Evolutionary conservation across 2,888 invertebrate genomes (phyloP).

Genomic region (Noctua comes): DNA sequence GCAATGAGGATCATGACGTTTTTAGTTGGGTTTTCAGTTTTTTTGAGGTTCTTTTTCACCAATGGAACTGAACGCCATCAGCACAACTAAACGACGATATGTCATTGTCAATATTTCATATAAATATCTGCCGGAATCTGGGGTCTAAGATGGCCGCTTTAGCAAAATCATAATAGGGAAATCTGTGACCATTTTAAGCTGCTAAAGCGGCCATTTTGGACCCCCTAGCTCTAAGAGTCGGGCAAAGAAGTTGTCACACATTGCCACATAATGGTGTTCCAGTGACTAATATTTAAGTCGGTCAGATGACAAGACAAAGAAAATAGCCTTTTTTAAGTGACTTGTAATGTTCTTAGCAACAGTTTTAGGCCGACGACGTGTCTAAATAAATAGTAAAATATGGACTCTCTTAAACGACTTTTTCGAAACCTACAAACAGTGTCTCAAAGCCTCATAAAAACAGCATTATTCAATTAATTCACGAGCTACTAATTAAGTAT

Average conservation of each 20-base stretch:
- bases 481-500: not conserved
- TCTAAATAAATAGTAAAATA: not conserved
- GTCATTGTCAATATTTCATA: not conserved
- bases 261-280: no score
- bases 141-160: no score
- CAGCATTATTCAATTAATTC: not conserved
- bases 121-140: not conserved
- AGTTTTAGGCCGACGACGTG: not conserved
- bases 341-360: not conserved
- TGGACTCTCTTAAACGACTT: not conserved
- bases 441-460: not conserved
- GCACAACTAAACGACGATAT: not conserved
- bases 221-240: not conserved
- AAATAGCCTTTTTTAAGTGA: not conserved
- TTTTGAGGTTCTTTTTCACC: not conserved
- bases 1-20: constrained; percentile 18
- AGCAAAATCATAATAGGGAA: no score
- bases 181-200: no score
- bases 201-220: no score
- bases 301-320: not conserved
- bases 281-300: not conserved
- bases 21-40: constrained; percentile 10
- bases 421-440: not conserved
- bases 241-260: not conserved
- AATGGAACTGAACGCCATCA: not conserved